These are phyloP conservation scores for Paelopatides confundens DNA, from an alignment of 53 echinoderm and acorn worm species.

Conservation along the genomic window DNA sequence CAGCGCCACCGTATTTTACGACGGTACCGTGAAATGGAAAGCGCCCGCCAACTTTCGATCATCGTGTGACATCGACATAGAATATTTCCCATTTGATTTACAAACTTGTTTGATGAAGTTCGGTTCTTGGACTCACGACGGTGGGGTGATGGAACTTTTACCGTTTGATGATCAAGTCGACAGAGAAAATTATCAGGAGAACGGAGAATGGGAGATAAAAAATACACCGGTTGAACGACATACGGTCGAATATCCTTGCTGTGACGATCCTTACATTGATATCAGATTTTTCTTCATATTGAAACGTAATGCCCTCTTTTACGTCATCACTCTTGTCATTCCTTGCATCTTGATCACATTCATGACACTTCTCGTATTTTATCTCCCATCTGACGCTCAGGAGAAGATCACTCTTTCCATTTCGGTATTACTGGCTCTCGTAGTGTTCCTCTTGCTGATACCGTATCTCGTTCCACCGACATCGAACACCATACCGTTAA, in stretches of 20 bases:
- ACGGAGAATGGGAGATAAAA: conserved; percentile 97
- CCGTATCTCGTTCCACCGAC: conserved; percentile 89
- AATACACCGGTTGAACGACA: conserved; percentile 74
- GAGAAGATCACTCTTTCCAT: conserved; percentile 95
- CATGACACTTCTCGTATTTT: conserved; percentile 81
- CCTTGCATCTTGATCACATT: conserved; percentile 93
- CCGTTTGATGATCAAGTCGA: conserved; percentile 74
- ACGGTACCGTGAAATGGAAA: conserved; percentile 89
- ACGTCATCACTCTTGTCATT: conserved; percentile 87
- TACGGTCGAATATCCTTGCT: conserved; percentile 85
- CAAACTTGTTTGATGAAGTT: conserved; percentile 95
- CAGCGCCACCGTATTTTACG: conserved; percentile 76
- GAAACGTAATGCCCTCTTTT: conserved; percentile 88
- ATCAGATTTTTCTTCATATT: conserved; percentile 78
- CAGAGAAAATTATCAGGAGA: conserved; percentile 82
- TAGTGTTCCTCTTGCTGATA: conserved; percentile 91
- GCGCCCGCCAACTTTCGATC: conserved; percentile 89
- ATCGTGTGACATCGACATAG: conserved; percentile 90
- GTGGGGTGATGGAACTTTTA: conserved; percentile 75
- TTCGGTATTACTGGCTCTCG: conserved; percentile 88
- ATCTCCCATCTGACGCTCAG: conserved; percentile 92
- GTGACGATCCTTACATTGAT: conserved; percentile 80
- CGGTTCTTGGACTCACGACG: conserved; percentile 92
- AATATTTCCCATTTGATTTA: conserved; percentile 94
- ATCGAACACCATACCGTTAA: conserved; percentile 87